Evolutionary conservation across 2,888 invertebrate species (phyloP).

Genomic region (Sinelater perroti): DNA sequence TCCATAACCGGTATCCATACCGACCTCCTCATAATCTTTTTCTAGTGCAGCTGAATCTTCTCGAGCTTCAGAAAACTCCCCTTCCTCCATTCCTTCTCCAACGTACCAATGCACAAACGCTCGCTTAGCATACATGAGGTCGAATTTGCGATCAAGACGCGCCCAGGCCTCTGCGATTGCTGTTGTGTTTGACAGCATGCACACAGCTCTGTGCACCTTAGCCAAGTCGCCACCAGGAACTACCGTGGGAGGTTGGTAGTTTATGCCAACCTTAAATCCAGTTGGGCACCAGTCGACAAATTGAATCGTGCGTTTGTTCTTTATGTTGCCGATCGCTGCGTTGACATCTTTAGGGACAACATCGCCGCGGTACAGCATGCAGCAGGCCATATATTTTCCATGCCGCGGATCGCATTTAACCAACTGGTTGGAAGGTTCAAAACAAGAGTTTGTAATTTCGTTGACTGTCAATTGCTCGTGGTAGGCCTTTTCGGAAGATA

Average conservation of each 20-base stretch:
- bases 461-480: constrained; percentile 62
- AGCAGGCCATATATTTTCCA: constrained; percentile 66
- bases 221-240: constrained; percentile 63
- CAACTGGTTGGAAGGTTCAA: constrained; percentile 70
- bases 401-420: constrained; percentile 42
- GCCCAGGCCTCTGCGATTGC: constrained; percentile 54
- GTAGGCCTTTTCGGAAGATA: constrained; percentile 68
- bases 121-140: constrained; percentile 74
- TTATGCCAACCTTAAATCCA: constrained; percentile 60
- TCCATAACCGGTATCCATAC: constrained; percentile 3
- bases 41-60: constrained; percentile 74
- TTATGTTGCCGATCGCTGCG: constrained; percentile 62
- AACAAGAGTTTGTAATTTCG: constrained; percentile 64
- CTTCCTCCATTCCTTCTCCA: constrained; percentile 65
- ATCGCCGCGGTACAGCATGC: constrained; percentile 62
- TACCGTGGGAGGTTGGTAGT: constrained; percentile 66
- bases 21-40: constrained; percentile 75
- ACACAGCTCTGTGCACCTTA: constrained; percentile 21
- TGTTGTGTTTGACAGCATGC: constrained; percentile 28
- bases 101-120: constrained; percentile 76
- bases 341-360: constrained; percentile 64
- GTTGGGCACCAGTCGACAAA: constrained; percentile 51
- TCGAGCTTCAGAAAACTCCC: constrained; percentile 66
- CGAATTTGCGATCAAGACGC: constrained; percentile 73
- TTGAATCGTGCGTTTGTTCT: constrained; percentile 64